Conservation (phyloP, 2,888 invertebrate genomes). For the Desoria tigrina region DNA sequence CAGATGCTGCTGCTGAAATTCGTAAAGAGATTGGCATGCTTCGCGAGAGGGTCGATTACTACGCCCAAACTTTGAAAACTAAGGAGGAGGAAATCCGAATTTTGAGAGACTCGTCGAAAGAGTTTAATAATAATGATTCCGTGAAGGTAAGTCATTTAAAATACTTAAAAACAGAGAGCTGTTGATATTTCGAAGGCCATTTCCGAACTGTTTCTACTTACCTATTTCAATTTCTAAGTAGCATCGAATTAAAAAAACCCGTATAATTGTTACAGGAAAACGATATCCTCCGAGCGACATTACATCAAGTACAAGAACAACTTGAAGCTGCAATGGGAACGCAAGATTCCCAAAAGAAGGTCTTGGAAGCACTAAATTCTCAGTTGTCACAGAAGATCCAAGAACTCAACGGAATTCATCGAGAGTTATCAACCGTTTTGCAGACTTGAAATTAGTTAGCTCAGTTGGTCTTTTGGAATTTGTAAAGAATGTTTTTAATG, state of each 20-base stretch:
- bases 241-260: neutral
- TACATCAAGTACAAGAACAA: slow-evolving; percentile 68
- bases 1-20: slow-evolving; percentile 46
- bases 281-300: slow-evolving; percentile 49
- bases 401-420: slow-evolving; percentile 72
- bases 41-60: slow-evolving; percentile 41
- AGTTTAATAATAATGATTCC: slow-evolving; percentile 45
- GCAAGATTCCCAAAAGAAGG: slow-evolving; percentile 78
- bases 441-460: slow-evolving; percentile 65
- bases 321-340: slow-evolving; percentile 75
- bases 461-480: too few species aligned
- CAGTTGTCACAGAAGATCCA: slow-evolving; percentile 79
- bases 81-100: slow-evolving; percentile 46
- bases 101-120: slow-evolving; percentile 44
- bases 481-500: too few species aligned
- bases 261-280: slow-evolving; percentile 37
- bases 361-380: slow-evolving; percentile 76
- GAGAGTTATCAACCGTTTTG: slow-evolving; percentile 77
- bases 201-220: too few species aligned
- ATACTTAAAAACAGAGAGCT: neutral
- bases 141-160: slow-evolving; percentile 31
- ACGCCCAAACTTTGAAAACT: slow-evolving; percentile 41
- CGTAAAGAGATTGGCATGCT: slow-evolving; percentile 43
- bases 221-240: too few species aligned
- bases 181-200: too few species aligned